These are phyloP conservation scores for Galbula dea DNA, from an alignment of 2,113 vertebrate species.

Conservation along the genomic window DNA sequence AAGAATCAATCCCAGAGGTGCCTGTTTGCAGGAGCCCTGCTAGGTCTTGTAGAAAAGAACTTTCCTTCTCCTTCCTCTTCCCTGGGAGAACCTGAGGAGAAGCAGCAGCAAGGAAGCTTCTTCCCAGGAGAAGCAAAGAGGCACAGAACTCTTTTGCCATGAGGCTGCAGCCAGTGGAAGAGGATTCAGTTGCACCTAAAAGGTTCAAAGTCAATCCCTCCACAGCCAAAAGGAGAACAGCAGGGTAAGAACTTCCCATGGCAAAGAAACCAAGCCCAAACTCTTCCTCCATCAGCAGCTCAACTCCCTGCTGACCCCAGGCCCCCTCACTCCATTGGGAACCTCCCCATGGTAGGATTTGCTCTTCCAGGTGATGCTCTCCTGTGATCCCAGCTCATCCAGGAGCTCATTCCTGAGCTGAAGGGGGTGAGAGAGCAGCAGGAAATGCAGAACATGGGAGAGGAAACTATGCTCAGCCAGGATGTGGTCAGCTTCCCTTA, in stretches of 20 bases:
- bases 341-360: not conserved
- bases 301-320: not conserved
- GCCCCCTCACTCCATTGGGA: too few relatives aligned
- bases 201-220: not conserved
- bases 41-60: too few relatives aligned
- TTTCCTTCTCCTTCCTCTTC: too few relatives aligned
- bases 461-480: not conserved
- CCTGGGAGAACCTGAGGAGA: not conserved
- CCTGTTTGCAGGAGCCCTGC: too few relatives aligned
- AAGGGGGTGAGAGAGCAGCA: not conserved
- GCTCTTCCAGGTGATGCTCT: not conserved
- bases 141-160: not conserved
- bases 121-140: not conserved
- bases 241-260: not conserved
- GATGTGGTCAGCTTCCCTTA: not conserved
- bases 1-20: too few relatives aligned
- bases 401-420: not conserved
- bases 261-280: not conserved
- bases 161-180: not conserved
- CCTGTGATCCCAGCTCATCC: not conserved
- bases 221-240: not conserved
- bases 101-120: too few relatives aligned
- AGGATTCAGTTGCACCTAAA: too few relatives aligned
- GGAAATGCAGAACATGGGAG: not conserved
- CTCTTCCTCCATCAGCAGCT: rapidly evolving